Base-by-base conservation (phyloP, 1,140 invertebrate species). In the Drosophila pectinifera region DNA sequence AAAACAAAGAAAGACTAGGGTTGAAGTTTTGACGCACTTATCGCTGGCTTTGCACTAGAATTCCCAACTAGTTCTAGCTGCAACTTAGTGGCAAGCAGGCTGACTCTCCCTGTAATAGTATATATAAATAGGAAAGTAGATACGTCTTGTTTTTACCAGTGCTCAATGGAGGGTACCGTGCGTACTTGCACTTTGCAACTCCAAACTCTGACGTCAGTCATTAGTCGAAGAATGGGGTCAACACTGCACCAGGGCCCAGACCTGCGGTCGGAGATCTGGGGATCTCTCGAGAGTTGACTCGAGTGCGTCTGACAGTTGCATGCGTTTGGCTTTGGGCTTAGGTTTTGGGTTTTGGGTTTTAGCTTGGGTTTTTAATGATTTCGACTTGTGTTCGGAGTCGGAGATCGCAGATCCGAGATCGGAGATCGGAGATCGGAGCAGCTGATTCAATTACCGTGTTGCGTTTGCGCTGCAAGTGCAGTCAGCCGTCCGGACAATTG, bases 171-270 rank as follows among this genome's bases (percentile, higher is more conserved):
- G 28, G 34, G 34, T 20, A 1, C 49, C 11, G 61, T 16, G 43
- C 26, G 38, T 13, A 24, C 26, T 31, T 48, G 26, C 34, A 51
- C 51, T 54, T 22, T 31, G 28, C 28, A 53, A 53, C 49, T 36
- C 4, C 41, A 45, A 16, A 16, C 45, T 68, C 61, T 31, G 42
- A 46, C 64, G 57, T 46, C 49, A 78, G 58, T 58, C 68, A 78
- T 73, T 56, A 69, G 48, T 18, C 6, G 13, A 8, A 78, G 78
- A 85, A 85, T 85, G 80, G 68, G 81, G 81, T 86, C 81, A 85
- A 81, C 31, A 22, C 57, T 86, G 81, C 74, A 78, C 63, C 28
- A 59, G 49, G 13, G 31, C 31, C 31, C 38, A 45, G 62, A 31
- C 26, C 26, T 39, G 42, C 34, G 26, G 22, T 28, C 46, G 24